Percentiles rank a stretch among this genome's conserved stretches.
These are phyloP conservation scores for Rosalia funebris DNA, from an alignment of 2,888 invertebrate genomes.

Conservation along the genomic window DNA sequence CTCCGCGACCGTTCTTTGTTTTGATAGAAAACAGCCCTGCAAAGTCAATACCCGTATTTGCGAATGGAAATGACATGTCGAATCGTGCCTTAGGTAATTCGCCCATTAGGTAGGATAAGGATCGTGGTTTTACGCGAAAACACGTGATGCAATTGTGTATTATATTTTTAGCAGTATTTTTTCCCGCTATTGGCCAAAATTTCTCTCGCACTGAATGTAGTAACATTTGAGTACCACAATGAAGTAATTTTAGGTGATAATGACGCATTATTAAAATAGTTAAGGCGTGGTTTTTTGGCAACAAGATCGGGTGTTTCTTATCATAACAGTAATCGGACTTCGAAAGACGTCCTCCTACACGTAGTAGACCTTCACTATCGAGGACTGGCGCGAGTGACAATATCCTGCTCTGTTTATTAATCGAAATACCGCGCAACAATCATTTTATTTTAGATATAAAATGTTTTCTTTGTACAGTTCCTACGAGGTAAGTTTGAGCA, in stretches of 20 bases:
- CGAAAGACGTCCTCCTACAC: not conserved
- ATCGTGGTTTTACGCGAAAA: conserved; percentile 36
- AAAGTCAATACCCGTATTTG: conserved; percentile 46
- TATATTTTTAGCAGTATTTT: conserved; percentile 41
- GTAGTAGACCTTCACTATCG: no score
- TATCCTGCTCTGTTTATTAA: no score
- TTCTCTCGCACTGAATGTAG: conserved; percentile 35
- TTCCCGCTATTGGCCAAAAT: conserved; percentile 47
- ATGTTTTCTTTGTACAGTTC: not conserved
- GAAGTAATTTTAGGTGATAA: conserved; percentile 33
- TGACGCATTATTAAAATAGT: conserved; percentile 33
- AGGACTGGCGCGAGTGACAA: no score
- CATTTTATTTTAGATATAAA: no score
- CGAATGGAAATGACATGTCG: conserved; percentile 40
- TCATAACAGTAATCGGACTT: not conserved
- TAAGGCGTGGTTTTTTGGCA: conserved; percentile 26
- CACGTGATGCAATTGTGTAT: conserved; percentile 42
- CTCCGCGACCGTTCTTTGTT: conserved; percentile 38
- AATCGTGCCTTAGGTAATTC: conserved; percentile 44
- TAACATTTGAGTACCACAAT: conserved; percentile 33
- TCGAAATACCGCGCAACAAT: no score
- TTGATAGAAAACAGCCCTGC: conserved; percentile 47
- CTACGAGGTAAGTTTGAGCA: not conserved
- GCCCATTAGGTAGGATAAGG: conserved; percentile 43
- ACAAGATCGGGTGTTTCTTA: not conserved